phyloP scores from a whole-genome alignment of 2,888 invertebrate genomes.

The Drosophila fungiperda region DNA sequence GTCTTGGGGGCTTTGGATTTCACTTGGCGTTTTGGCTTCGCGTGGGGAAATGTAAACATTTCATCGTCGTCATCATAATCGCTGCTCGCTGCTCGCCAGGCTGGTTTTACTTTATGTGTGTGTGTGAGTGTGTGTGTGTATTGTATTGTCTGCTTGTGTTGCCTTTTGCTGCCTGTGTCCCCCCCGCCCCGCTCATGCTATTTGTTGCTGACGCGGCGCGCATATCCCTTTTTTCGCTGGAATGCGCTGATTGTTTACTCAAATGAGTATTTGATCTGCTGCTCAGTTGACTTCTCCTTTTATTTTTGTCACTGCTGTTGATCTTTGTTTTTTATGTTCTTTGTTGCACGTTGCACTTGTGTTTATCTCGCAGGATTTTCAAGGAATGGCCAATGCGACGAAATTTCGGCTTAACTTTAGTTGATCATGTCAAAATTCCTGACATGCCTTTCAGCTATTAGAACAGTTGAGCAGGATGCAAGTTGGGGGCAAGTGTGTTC shows the following conservation, averaged over 20 bases:
- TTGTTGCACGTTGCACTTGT: slow-evolving; percentile 26
- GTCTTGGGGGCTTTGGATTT: slow-evolving; percentile 73
- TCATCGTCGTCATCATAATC: slow-evolving; percentile 72
- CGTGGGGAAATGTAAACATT: slow-evolving; percentile 80
- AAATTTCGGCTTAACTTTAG: slow-evolving; percentile 9
- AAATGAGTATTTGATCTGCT: slow-evolving; percentile 74
- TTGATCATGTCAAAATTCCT: slow-evolving; percentile 41
- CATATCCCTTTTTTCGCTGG: slow-evolving; percentile 76
- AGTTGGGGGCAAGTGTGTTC: not conserved
- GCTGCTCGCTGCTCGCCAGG: slow-evolving; percentile 37
- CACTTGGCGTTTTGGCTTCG: slow-evolving; percentile 60
- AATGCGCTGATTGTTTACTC: slow-evolving; percentile 73
- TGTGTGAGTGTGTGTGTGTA: slow-evolving; percentile 24
- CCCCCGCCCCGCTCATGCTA: slow-evolving; percentile 2
- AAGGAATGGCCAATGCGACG: slow-evolving; percentile 57
- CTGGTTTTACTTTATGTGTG: slow-evolving; percentile 33
- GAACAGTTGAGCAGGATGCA: slow-evolving; percentile 12
- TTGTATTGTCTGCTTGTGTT: slow-evolving; percentile 2
- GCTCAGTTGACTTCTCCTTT: slow-evolving; percentile 43
- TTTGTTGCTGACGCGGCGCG: slow-evolving; percentile 42
- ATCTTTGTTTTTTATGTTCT: slow-evolving; percentile 20
- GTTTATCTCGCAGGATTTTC: slow-evolving; percentile 68
- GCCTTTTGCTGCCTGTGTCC: slow-evolving; percentile 2
- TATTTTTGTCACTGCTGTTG: slow-evolving; percentile 48
- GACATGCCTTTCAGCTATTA: slow-evolving; percentile 1